Evolutionary conservation across 2,888 invertebrate species (phyloP), one percentile per base, ranked within the genome.

Genomic region (Beris chalybata): DNA sequence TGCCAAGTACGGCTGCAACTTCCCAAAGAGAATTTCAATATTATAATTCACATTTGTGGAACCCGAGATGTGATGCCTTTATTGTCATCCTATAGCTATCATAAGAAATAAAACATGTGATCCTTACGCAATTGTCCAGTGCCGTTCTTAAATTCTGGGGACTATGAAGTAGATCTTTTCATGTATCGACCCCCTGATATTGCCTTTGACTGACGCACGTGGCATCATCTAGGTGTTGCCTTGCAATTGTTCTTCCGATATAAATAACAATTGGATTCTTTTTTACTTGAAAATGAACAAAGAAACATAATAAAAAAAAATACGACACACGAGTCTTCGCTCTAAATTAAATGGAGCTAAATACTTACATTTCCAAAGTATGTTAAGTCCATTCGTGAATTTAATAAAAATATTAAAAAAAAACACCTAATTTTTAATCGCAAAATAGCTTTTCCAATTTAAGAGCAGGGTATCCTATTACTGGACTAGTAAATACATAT

Each of bases 301-400:
- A 68, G 43, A 48, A 48, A 67, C 66, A 56, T 50, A 56, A 29
- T 55, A 66, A 50, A 67, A 56, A 69, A 56, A 54, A 7, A 22
- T 56, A 13, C 38, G 63, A 67, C 55, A 44, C 9, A 15, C 22
- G 22, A 12, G 64, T 47, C 57, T 59, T 64, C 64, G 64, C 55
- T 32, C 67, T 59, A 70, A 72, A 73, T 73, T 73, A 72, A 38
- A 38, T 38, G 38, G 38, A 38, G 38, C 38, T 38, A 38, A 38
- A 38, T 38, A 7, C 38, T 38, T 38, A 38, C 38, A 38, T 38
- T 38, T 38, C 38, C 38, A 38, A 38, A 38, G 9, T 38, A 38
- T 38, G 5, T 9, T 38, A 38, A 38, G 38, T 7, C 38, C 7
- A 38, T 69, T 53, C 69, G 55, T 67, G 67, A 66, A 61, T 32